Evolutionary conservation across 92 coral and sea anemone species (phyloP), one percentile per base, ranked within the genome.

Genomic region (Metridium senile): DNA sequence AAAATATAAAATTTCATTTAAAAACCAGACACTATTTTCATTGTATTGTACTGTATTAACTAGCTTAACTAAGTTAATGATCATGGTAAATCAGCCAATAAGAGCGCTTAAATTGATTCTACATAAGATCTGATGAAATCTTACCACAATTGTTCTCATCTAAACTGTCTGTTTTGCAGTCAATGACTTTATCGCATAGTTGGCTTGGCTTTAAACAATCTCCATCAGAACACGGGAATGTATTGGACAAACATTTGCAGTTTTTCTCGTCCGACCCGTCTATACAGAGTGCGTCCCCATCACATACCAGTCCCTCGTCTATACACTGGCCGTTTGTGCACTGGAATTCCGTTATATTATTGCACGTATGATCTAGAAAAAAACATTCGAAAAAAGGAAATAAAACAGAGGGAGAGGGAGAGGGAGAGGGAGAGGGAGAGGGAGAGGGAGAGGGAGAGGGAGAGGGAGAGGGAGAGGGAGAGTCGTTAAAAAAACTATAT

Each of bases 271-370:
- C 78, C 3, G 97, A 91, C 35, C 66, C 85, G 74, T 94, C 98
- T 22, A 76, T 45, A 29, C 98, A 94, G 31, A 76, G 89, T 0
- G 46, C 39, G 52, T 94, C 98, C 13, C 94, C 87, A 73, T 94
- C 93, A 33, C 98, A 94, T 13, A 77, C 85, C 22, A 83, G 75
- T 19, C 79, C 91, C 62, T 78, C 71, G 51, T 76, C 87, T 20
- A 94, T 84, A 39, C 98, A 94, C n/a, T 78, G 88, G 26, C 98
- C 97, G 49, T 92, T 94, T 19, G 83, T 79, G 68, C 98, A 94
- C 58, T 85, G 92, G 70, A 94, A 94, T 26, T 68, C 68, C 11
- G 74, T 56, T 39, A 35, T 52, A 33, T 46, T 66, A 9, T 51
- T 30, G 49, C 93, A 91, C 20, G 31, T 75, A 69, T 81, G 80